Base-by-base conservation (phyloP, 2,113 vertebrate species). In the Oreochromis niloticus region DNA sequence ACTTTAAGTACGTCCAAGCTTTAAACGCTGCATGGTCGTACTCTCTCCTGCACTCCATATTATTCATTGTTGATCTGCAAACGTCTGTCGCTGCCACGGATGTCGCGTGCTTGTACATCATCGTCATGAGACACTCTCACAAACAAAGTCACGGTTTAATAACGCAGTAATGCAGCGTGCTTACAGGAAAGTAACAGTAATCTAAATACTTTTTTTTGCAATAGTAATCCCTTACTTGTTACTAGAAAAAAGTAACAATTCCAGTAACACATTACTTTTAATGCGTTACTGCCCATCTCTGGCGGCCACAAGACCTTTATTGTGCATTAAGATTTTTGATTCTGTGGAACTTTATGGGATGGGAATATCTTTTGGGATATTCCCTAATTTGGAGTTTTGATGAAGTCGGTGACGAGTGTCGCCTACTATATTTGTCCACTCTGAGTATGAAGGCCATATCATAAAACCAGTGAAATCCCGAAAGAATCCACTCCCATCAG, bases 351-450 rank as follows among this genome's bases (percentile, higher is more conserved):
- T 36, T 32, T 12, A 7, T 4, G 16, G 16, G 59, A 36, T 2
- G 32, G 32, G 0, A 2, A 17, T n/a, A n/a, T 0, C 17, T 63
- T 63, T 63, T 63, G 59, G 32, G 1, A 63, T 36, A 63, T 63
- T 63, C 16, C 9, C 30, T 4, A 63, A 34, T 34, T 11, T 63
- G 6, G 32, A n/a, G 32, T 19, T n/a, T 66, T 36, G 61, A 66
- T 66, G 17, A 36, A 34, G 9, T 34, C 0, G 4, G 0, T 2
- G 61, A 34, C n/a, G 19, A 12, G 61, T 1, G 34, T 11, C 16
- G 0, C 16, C 57, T 6, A 17, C 61, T 39, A 0, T 39, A n/a
- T 39, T 36, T 10, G 34, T 22, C 61, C 34, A 39, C 6, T 36
- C 17, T 66, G 34, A 66, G 32, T 0, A 22, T 68, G 1, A 68